Percentiles rank a stretch among this genome's conserved stretches.
Evolutionary conservation across 1,140 invertebrate genomes (phyloP).

Genomic region (Neodiprion fabricii): DNA sequence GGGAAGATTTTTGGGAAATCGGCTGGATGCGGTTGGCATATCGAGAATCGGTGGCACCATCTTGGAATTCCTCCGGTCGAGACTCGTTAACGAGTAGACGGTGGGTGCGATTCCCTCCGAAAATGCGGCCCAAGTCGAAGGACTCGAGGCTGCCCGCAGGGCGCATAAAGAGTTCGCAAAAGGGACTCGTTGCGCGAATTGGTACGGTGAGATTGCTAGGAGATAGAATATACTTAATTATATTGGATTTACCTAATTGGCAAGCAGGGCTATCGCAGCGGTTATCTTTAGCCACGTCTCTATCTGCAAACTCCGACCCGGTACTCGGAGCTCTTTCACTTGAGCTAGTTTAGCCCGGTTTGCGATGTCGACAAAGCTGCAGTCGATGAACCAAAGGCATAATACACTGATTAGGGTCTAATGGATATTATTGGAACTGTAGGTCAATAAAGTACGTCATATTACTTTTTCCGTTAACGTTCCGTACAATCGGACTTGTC

Average conservation of each 20-base stretch:
- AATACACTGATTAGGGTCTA: no score
- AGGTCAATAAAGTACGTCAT: no score
- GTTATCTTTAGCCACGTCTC: constrained; percentile 37
- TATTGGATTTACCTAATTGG: constrained; percentile 47
- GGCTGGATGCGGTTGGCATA: neutral
- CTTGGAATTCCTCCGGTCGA: neutral
- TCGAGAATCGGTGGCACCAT: neutral
- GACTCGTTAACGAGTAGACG: neutral
- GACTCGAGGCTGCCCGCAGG: neutral
- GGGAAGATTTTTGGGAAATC: constrained; percentile 16
- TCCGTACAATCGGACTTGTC: no score
- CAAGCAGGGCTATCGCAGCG: constrained; percentile 32
- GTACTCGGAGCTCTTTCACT: no score
- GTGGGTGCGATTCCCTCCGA: neutral
- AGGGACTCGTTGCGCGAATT: constrained; percentile 27
- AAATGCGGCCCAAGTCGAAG: neutral
- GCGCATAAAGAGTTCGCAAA: no score
- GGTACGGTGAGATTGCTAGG: constrained; percentile 16
- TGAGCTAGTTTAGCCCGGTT: no score
- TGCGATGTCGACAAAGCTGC: neutral
- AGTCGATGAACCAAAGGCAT: neutral
- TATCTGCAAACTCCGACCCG: constrained; percentile 32
- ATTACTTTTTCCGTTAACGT: no score
- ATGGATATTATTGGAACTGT: no score
- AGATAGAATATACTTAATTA: constrained; percentile 45